A percentile compares a stretch with the other conserved stretches of the same genome.
These are phyloP conservation scores for Liposcelis brunnea DNA, from an alignment of 2,888 invertebrate species.

Conservation along the genomic window DNA sequence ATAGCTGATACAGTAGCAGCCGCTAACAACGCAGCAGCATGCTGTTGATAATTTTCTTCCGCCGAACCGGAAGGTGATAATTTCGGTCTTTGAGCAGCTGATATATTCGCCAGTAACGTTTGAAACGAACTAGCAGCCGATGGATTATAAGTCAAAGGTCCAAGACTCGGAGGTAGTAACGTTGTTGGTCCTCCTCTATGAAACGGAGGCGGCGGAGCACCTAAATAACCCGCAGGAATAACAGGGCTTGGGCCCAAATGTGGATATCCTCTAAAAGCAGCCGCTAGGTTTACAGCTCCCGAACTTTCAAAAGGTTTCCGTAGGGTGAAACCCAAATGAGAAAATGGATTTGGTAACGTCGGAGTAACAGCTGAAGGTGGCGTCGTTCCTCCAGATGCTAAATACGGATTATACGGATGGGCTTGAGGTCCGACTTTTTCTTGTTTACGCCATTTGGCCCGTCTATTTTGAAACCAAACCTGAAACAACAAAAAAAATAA, in stretches of 20 bases:
- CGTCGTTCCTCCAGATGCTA: constrained; percentile 43
- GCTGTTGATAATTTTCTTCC: constrained; percentile 16
- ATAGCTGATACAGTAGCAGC: constrained; percentile 32
- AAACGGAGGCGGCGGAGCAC: constrained; percentile 34
- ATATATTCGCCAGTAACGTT: constrained; percentile 63
- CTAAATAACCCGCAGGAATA: constrained; percentile 33
- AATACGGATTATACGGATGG: constrained; percentile 77
- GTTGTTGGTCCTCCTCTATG: constrained; percentile 37
- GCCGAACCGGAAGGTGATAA: constrained; percentile 22
- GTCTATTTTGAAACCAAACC: constrained; percentile 88
- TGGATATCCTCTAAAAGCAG: constrained; percentile 53
- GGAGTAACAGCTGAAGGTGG: constrained; percentile 45
- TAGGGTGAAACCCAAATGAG: constrained; percentile 57
- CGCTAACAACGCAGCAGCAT: constrained; percentile 18
- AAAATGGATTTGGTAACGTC: constrained; percentile 65
- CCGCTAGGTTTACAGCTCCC: constrained; percentile 32
- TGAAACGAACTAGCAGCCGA: constrained; percentile 55
- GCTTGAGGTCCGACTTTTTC: constrained; percentile 83
- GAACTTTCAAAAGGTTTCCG: constrained; percentile 53
- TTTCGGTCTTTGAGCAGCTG: constrained; percentile 41
- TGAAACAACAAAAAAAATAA: constrained; percentile 30
- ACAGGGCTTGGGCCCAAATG: constrained; percentile 20
- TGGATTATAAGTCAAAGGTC: constrained; percentile 21
- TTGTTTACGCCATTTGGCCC: constrained; percentile 86
- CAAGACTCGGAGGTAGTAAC: constrained; percentile 42